Percentiles rank a stretch among this genome's conserved stretches.
These are phyloP conservation scores for Neopelma chrysocephalum DNA, from an alignment of 2,797 vertebrate genomes.

Conservation along the genomic window DNA sequence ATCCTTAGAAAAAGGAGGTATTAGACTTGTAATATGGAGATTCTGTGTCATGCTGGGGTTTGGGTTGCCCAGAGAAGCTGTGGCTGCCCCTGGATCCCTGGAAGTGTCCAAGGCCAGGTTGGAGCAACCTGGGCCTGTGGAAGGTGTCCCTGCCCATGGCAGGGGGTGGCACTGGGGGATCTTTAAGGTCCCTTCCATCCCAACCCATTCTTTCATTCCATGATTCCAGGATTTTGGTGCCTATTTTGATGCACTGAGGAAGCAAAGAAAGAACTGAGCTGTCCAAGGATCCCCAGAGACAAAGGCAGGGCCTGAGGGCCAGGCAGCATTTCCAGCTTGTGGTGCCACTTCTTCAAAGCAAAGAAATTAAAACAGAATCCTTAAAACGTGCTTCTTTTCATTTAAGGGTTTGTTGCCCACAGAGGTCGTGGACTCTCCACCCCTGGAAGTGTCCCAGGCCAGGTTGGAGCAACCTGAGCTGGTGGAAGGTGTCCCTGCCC, in stretches of 20 bases:
- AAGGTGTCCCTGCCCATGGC: background rate
- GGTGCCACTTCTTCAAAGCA: too few relatives aligned
- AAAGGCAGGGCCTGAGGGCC: too few relatives aligned
- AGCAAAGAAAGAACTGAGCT: too few relatives aligned
- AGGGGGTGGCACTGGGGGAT: background rate
- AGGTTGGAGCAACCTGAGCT: rapidly evolving
- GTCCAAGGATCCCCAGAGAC: too few relatives aligned
- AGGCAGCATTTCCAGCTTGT: too few relatives aligned
- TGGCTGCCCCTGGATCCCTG: background rate
- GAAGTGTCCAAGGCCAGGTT: rapidly evolving
- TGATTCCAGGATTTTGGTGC: background rate
- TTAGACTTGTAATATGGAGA: background rate
- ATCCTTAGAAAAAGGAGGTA: background rate
- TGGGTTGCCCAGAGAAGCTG: background rate
- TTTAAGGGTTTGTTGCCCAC: background rate
- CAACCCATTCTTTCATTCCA: too few relatives aligned
- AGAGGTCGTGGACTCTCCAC: background rate
- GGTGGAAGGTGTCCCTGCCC: background rate
- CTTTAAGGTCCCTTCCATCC: background rate
- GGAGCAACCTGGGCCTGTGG: background rate
- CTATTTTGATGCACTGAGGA: too few relatives aligned
- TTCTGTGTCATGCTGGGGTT: background rate
- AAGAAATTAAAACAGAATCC: too few relatives aligned
- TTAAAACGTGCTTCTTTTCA: too few relatives aligned
- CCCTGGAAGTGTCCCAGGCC: background rate